A percentile compares a stretch with the other conserved stretches of the same genome.
These are phyloP conservation scores for Nixonia krombeini DNA, from an alignment of 1,140 invertebrate genomes.

Conservation along the genomic window DNA sequence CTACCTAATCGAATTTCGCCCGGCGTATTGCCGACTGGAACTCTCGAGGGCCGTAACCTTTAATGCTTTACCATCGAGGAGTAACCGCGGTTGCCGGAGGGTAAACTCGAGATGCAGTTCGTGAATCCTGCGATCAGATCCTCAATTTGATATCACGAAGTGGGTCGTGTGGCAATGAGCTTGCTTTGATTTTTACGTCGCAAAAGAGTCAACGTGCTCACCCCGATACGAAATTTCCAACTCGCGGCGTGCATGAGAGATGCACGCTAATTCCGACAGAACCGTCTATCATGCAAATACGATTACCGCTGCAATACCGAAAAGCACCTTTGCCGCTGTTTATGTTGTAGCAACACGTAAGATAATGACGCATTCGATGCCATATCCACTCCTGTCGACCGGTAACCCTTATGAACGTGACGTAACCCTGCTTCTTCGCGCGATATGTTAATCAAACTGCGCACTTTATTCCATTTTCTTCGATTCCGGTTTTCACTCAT, in stretches of 20 bases:
- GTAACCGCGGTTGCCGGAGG: slow-evolving; percentile 32
- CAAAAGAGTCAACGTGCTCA: slow-evolving; percentile 4
- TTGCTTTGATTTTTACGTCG: slow-evolving; percentile 20
- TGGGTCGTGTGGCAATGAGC: slow-evolving; percentile 38
- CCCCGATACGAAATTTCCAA: slow-evolving; percentile 16
- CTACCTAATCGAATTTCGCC: too few species aligned
- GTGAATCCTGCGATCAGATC: slow-evolving; percentile 35
- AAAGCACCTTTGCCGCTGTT: neutral
- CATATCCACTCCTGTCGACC: neutral
- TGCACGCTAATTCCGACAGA: neutral
- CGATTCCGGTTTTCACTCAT: neutral
- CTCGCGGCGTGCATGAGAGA: neutral
- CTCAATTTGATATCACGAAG: slow-evolving; percentile 39
- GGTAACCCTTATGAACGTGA: neutral
- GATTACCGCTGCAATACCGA: neutral
- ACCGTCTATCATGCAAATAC: slow-evolving; percentile 16
- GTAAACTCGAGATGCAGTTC: slow-evolving; percentile 38
- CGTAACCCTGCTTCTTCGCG: too few species aligned
- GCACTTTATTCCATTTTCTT: neutral
- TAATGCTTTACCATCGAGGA: slow-evolving; percentile 30
- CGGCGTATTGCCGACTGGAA: too few species aligned
- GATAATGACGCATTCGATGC: slow-evolving; percentile 4
- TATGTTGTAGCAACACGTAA: slow-evolving; percentile 8
- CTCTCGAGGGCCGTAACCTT: too few species aligned
- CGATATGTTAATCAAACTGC: too few species aligned